phyloP scores from a whole-genome alignment of 23 tunicate genomes.

The Aplidium turbinatum region DNA sequence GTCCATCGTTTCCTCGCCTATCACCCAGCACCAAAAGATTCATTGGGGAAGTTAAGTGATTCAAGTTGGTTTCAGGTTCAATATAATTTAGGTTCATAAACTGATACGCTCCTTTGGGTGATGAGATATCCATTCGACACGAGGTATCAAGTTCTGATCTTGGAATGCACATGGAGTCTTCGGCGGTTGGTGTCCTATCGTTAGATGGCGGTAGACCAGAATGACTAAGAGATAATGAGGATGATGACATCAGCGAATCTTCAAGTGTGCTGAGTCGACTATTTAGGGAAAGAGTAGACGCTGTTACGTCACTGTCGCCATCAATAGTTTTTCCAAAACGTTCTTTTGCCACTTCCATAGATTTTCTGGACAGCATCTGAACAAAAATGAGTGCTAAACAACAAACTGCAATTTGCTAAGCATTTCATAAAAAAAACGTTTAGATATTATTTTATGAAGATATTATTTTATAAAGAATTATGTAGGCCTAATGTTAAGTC shows the following conservation, averaged over 20 bases:
- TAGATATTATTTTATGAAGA: too few species aligned
- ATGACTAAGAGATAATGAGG: not conserved
- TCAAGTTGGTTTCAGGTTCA: not conserved
- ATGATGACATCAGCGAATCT: constrained; percentile 34
- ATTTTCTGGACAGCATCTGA: too few species aligned
- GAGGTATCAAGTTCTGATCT: constrained; percentile 32
- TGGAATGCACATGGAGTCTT: constrained; percentile 2
- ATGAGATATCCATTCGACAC: constrained; percentile 23
- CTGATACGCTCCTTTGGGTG: constrained; percentile 67
- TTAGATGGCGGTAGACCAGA: not conserved
- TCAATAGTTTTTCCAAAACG: not conserved
- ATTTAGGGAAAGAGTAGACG: constrained; percentile 78
- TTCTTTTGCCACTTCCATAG: too few species aligned
- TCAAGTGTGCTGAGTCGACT: constrained; percentile 83
- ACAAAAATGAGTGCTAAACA: too few species aligned
- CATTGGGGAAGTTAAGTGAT: constrained; percentile 46
- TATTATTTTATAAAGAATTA: too few species aligned
- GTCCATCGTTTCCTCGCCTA: constrained; percentile 49
- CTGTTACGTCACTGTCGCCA: not conserved
- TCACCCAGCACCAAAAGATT: constrained; percentile 33
- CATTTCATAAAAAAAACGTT: too few species aligned
- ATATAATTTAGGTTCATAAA: constrained; percentile 72
- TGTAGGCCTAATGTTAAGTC: too few species aligned
- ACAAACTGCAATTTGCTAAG: too few species aligned
- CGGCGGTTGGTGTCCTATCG: constrained; percentile 27